Evolutionary conservation across 2,113 vertebrate genomes (phyloP).

Genomic region (Thunnus maccoyii): DNA sequence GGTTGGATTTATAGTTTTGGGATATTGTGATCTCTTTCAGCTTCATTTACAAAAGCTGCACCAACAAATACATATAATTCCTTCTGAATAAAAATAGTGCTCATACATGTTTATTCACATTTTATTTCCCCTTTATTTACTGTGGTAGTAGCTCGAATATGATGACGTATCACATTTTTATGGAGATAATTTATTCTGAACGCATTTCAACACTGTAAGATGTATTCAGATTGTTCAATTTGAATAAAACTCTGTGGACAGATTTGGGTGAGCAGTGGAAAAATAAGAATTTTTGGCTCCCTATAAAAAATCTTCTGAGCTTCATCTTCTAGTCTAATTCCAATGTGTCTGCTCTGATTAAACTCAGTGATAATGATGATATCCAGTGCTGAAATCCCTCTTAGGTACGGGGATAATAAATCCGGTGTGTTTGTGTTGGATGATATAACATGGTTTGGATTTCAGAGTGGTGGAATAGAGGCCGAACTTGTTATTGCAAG

Average conservation of each 20-base stretch:
- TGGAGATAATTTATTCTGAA: neutral
- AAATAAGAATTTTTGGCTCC: slow-evolving; percentile 4
- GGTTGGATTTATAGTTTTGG: neutral
- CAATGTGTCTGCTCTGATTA: slow-evolving; percentile 37
- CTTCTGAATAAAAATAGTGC: neutral
- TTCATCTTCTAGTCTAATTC: slow-evolving; percentile 36
- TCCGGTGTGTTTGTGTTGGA: slow-evolving; percentile 53
- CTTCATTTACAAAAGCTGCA: neutral
- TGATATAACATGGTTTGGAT: slow-evolving; percentile 4
- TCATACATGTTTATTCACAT: neutral
- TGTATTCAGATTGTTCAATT: neutral
- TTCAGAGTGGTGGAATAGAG: neutral
- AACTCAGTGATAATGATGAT: slow-evolving; percentile 19
- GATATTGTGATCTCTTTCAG: neutral
- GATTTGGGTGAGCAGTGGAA: neutral
- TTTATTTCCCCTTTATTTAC: slow-evolving; percentile 8
- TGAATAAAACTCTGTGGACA: neutral
- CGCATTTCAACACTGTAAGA: neutral
- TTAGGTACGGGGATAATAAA: slow-evolving; percentile 26
- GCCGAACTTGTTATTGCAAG: neutral
- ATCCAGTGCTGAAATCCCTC: slow-evolving; percentile 23
- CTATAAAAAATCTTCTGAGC: slow-evolving; percentile 15
- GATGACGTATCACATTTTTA: neutral
- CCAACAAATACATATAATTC: neutral
- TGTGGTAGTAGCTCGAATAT: neutral